Evolutionary conservation across 1,140 invertebrate species (phyloP), one percentile per base, ranked within the genome.

Genomic region (Panagrolaimus sp.): DNA sequence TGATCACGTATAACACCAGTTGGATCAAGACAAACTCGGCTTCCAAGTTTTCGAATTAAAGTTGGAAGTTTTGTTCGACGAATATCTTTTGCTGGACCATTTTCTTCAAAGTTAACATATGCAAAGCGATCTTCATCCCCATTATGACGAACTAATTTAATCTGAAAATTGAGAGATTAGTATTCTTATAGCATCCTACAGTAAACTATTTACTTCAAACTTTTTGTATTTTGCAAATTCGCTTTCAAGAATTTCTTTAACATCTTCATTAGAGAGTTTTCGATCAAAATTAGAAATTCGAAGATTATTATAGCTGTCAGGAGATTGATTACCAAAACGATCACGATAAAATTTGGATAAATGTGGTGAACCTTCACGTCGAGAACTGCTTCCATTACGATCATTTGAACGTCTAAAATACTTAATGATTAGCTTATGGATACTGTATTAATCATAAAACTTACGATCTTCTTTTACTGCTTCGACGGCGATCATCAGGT

Each of bases 61-160:
- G 69, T 63, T 14, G 67, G 65, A 12, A 79, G 15, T 38, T 78
- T 38, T 6, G 44, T 55, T 15, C 74, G 71, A 0, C 76, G 75
- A 12, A 78, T 76, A 43, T 48, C 71, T 63, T 78, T 79, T 14
- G 76, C 76, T 63, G 68, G 68, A 14, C 77, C 75, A 6, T 62
- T 46, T 7, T 73, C 21, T 26, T 71, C 55, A 66, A 79, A 78
- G 45, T 78, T 78, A 12, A 78, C 75, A 66, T 78, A 78, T 26
- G 76, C 76, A 8, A 78, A 48, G 4, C 76, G 77, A 6, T 80
- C 68, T 45, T 79, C 72, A 32, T 74, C 74, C 6, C 77, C 74
- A 12, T 78, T 78, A 62, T 77, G 77, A 7, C 75, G 66, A n/a
- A 78, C 78, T 32, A 78, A 72, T 80, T 78, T 78, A 4, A 77